Conservation (phyloP, 2,888 invertebrate species). For the Mimumesa dahlbomi region DNA sequence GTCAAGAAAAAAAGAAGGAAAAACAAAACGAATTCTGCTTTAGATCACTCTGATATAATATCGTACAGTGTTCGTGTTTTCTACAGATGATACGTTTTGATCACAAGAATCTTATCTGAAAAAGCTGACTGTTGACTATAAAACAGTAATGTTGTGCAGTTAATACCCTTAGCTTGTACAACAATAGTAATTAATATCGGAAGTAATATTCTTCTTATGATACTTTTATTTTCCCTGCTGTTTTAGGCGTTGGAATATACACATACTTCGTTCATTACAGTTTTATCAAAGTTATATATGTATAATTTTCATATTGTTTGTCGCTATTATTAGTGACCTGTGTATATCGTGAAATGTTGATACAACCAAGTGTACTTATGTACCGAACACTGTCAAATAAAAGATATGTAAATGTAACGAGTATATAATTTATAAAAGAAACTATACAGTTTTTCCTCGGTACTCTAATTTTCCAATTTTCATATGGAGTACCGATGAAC, state of each 20-base stretch:
- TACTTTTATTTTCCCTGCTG: neutral
- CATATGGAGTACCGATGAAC: too few species aligned
- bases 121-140: too few species aligned
- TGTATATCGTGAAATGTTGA: slow-evolving; percentile 18
- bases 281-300: slow-evolving; percentile 18
- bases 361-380: slow-evolving; percentile 3
- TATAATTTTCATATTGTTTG: slow-evolving; percentile 9
- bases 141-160: too few species aligned
- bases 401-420: slow-evolving; percentile 1
- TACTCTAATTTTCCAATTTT: neutral
- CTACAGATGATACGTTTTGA: too few species aligned
- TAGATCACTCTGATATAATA: too few species aligned
- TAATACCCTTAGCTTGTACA: too few species aligned
- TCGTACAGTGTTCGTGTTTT: too few species aligned
- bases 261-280: slow-evolving; percentile 5
- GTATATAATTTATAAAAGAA: neutral
- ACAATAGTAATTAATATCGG: too few species aligned
- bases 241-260: neutral
- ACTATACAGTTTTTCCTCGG: slow-evolving; percentile 2
- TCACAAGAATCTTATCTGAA: too few species aligned
- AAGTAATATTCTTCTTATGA: too few species aligned
- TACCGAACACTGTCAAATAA: slow-evolving; percentile 15
- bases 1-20: too few species aligned
- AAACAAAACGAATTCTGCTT: too few species aligned
- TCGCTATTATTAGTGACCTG: slow-evolving; percentile 13